Conservation (phyloP, 2,888 invertebrate genomes). For the Agrypnus murinus region DNA sequence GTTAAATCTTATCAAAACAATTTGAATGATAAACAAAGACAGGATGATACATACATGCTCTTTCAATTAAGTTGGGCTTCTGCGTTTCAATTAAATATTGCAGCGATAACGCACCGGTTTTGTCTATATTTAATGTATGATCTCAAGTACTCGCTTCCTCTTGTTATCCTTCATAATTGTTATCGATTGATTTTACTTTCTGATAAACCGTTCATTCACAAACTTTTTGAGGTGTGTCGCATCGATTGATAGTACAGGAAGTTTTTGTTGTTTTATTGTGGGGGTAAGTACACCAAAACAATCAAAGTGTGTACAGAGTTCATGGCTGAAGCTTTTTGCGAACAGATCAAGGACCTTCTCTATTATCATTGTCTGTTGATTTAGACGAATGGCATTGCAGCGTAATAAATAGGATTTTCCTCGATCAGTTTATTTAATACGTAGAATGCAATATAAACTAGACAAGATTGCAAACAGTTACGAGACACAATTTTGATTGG, state of each 20-base stretch:
- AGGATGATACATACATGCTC: not conserved
- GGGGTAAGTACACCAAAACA: too few relatives aligned
- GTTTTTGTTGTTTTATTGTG: not conserved
- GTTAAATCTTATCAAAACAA: constrained; percentile 4
- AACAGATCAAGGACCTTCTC: too few relatives aligned
- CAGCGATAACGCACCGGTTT: not conserved
- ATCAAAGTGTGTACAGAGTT: too few relatives aligned
- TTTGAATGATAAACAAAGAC: not conserved
- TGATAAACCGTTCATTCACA: constrained; percentile 18
- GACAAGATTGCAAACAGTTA: too few relatives aligned
- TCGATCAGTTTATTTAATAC: too few relatives aligned
- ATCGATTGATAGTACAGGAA: constrained; percentile 4
- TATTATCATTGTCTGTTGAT: too few relatives aligned
- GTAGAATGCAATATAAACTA: too few relatives aligned
- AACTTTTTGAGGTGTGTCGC: constrained; percentile 12
- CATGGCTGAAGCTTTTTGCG: too few relatives aligned
- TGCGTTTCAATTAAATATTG: constrained; percentile 9
- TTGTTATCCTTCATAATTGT: not conserved
- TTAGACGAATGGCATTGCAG: too few relatives aligned
- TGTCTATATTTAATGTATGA: constrained; percentile 6
- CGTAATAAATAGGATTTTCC: too few relatives aligned
- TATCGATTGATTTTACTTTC: not conserved
- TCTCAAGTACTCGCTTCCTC: constrained; percentile 13
- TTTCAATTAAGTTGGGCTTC: constrained; percentile 2
- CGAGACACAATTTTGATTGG: not conserved